Percentiles rank a stretch among this genome's conserved stretches.
Conservation (phyloP, 2,888 invertebrate species). For the Dicycla oo region DNA sequence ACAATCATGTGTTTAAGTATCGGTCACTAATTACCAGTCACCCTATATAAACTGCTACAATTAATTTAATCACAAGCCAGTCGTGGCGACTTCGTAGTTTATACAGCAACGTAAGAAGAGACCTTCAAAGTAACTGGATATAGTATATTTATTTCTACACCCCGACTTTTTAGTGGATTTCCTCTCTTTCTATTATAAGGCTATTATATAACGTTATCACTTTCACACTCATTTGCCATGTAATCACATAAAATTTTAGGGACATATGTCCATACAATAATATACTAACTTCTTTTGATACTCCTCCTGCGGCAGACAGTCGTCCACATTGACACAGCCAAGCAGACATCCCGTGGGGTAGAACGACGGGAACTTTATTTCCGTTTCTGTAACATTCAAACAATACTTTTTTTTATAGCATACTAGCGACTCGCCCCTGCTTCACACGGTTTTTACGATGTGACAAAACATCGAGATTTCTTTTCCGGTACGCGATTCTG, state of each 20-base stretch:
- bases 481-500: too few species aligned
- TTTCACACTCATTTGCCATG: neutral
- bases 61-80: neutral
- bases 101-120: neutral
- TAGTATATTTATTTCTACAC: too few species aligned
- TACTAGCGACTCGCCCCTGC: neutral
- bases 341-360: slow-evolving; percentile 97
- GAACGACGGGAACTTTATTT: slow-evolving; percentile 94
- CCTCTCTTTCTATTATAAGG: neutral
- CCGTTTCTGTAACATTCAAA: slow-evolving; percentile 86
- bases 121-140: neutral
- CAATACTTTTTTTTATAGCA: neutral
- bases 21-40: too few species aligned
- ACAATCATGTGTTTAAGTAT: too few species aligned
- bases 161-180: neutral
- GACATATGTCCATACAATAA: neutral
- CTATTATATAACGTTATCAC: neutral
- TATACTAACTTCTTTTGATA: slow-evolving; percentile 91
- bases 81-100: neutral
- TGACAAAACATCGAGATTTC: too few species aligned
- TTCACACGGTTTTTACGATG: neutral
- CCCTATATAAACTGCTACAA: neutral
- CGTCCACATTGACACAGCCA: slow-evolving; percentile 96
- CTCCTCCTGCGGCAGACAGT: slow-evolving; percentile 96
- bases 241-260: neutral